Percentiles rank a stretch among this genome's conserved stretches.
Conservation (phyloP, 2,113 vertebrate genomes). For the Macquaria australasica region DNA sequence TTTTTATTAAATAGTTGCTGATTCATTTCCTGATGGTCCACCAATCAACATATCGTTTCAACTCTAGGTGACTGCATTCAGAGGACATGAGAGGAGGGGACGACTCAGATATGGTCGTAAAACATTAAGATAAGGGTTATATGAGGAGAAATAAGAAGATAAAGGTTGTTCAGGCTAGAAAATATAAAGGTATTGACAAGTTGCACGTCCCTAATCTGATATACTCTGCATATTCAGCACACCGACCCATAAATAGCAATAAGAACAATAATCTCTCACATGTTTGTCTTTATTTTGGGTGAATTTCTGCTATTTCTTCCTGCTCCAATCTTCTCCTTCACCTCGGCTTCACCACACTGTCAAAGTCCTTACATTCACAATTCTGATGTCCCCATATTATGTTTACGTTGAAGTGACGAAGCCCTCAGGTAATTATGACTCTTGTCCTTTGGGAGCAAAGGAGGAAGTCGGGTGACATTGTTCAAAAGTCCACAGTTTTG, state of each 20-base stretch:
- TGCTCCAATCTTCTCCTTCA: too few relatives aligned
- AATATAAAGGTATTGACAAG: too few relatives aligned
- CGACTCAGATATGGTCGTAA: not conserved
- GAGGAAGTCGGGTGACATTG: too few relatives aligned
- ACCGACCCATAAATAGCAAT: not conserved
- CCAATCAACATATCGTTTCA: not conserved
- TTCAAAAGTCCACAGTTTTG: too few relatives aligned
- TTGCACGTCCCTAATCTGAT: not conserved
- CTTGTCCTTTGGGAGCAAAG: too few relatives aligned
- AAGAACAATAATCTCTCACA: not conserved
- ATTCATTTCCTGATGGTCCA: not conserved
- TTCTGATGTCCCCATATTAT: too few relatives aligned
- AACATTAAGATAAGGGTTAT: not conserved
- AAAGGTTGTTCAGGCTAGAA: too few relatives aligned
- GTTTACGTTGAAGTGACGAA: too few relatives aligned
- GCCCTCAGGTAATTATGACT: too few relatives aligned
- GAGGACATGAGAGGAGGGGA: not conserved
- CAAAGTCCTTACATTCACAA: too few relatives aligned
- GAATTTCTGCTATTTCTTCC: not conserved
- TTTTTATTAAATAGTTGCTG: not conserved
- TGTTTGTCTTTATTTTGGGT: not conserved
- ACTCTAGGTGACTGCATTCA: not conserved
- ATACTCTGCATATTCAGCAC: not conserved
- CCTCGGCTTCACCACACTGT: not conserved
- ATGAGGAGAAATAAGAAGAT: not conserved